Conservation (phyloP, 2,888 invertebrate genomes). For the Tinea pellionella region DNA sequence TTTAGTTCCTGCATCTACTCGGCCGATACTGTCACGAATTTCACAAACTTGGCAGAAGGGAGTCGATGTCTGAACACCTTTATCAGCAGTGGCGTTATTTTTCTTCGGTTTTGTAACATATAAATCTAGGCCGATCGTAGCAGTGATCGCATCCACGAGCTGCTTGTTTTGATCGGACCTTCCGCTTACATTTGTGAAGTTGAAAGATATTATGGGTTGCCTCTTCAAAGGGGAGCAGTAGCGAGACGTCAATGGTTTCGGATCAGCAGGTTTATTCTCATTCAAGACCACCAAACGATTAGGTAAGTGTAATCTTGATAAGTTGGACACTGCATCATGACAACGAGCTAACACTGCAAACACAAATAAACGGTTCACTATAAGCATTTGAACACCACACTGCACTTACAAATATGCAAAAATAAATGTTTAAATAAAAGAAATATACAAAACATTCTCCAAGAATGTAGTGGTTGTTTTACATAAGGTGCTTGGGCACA, state of each 20-base stretch:
- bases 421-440: too few relatives aligned
- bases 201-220: constrained; percentile 41
- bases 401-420: too few relatives aligned
- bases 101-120: constrained; percentile 29
- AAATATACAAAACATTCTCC: too few relatives aligned
- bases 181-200: constrained; percentile 37
- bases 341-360: constrained; percentile 57
- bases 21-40: constrained; percentile 40
- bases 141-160: constrained; percentile 46
- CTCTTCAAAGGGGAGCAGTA: constrained; percentile 57
- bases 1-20: constrained; percentile 29
- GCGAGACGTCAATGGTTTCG: constrained; percentile 35
- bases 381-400: too few relatives aligned
- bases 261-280: constrained; percentile 28
- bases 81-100: constrained; percentile 37
- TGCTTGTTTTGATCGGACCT: constrained; percentile 42
- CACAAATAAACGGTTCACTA: constrained; percentile 11
- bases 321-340: constrained; percentile 38
- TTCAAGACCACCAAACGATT: constrained; percentile 43
- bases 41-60: constrained; percentile 52
- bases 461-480: too few relatives aligned
- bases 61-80: constrained; percentile 47
- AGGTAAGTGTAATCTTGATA: constrained; percentile 40
- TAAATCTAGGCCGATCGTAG: constrained; percentile 41
- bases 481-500: too few relatives aligned